Evolutionary conservation across 2,888 invertebrate genomes (phyloP).

Genomic region (Octonoba sinensis): DNA sequence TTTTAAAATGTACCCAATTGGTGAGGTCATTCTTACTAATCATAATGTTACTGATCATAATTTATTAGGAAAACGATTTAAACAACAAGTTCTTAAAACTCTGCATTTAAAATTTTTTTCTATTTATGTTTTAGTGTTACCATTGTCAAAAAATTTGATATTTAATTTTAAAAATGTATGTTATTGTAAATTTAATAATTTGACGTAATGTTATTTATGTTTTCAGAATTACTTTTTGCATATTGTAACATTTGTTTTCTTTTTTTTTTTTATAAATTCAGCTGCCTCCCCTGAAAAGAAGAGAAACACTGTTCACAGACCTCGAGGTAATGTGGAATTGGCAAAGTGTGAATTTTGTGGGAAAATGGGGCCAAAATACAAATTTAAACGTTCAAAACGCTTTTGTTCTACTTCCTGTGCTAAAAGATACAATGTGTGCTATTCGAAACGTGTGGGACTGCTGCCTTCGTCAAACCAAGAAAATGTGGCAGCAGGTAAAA

Average conservation of each 20-base stretch:
- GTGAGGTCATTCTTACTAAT: too few species aligned
- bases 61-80: too few species aligned
- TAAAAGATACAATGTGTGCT: constrained; percentile 75
- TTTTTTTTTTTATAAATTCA: constrained; percentile 12
- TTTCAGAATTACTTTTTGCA: too few species aligned
- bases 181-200: too few species aligned
- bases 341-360: constrained; percentile 81
- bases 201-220: too few species aligned
- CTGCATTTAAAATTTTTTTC: too few species aligned
- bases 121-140: too few species aligned
- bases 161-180: too few species aligned
- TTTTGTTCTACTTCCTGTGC: constrained; percentile 84
- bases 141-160: too few species aligned
- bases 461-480: constrained; percentile 67
- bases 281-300: constrained; percentile 64
- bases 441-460: constrained; percentile 70
- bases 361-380: constrained; percentile 77
- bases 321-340: constrained; percentile 60
- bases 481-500: constrained; percentile 55
- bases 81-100: too few species aligned
- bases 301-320: constrained; percentile 35
- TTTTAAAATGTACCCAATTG: too few species aligned
- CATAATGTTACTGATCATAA: too few species aligned
- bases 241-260: constrained; percentile 3
- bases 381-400: constrained; percentile 81